Evolutionary conservation across 1,140 invertebrate genomes (phyloP).

Genomic region (Diorhabda elongata): DNA sequence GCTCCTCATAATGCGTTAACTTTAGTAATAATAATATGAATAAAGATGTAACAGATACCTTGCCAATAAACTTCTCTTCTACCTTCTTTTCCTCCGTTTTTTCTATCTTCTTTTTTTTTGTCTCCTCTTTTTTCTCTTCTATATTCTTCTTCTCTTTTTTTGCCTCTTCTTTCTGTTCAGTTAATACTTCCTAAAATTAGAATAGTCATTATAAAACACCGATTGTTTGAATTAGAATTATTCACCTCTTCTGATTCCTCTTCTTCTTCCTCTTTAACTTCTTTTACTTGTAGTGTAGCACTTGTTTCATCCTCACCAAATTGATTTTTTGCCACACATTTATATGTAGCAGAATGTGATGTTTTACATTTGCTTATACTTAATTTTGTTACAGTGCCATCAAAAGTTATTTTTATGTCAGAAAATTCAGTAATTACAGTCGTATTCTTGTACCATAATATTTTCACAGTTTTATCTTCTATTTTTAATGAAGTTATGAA

Average conservation of each 20-base stretch:
- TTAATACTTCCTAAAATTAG: too few relatives aligned
- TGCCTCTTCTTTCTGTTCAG: too few relatives aligned
- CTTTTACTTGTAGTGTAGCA: slow-evolving; percentile 69
- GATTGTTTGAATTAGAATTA: not conserved
- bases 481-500: slow-evolving; percentile 69
- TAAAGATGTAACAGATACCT: slow-evolving; percentile 10
- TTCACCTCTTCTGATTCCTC: slow-evolving; percentile 21
- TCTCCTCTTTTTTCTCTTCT: slow-evolving; percentile 47
- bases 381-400: slow-evolving; percentile 74
- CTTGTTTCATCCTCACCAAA: slow-evolving; percentile 77
- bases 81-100: slow-evolving; percentile 45
- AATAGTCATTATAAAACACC: too few relatives aligned
- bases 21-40: not conserved
- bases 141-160: slow-evolving; percentile 25
- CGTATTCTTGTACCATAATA: slow-evolving; percentile 83
- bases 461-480: slow-evolving; percentile 69
- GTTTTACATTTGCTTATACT: slow-evolving; percentile 66
- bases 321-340: slow-evolving; percentile 76
- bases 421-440: slow-evolving; percentile 67
- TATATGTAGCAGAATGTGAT: slow-evolving; percentile 72
- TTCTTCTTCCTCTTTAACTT: slow-evolving; percentile 44
- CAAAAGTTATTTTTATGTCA: slow-evolving; percentile 68
- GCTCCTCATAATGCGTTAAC: too few relatives aligned
- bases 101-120: slow-evolving; percentile 50
- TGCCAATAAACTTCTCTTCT: slow-evolving; percentile 45